Base-by-base conservation (phyloP, 2,797 vertebrate genomes). In the Esox lucius region DNA sequence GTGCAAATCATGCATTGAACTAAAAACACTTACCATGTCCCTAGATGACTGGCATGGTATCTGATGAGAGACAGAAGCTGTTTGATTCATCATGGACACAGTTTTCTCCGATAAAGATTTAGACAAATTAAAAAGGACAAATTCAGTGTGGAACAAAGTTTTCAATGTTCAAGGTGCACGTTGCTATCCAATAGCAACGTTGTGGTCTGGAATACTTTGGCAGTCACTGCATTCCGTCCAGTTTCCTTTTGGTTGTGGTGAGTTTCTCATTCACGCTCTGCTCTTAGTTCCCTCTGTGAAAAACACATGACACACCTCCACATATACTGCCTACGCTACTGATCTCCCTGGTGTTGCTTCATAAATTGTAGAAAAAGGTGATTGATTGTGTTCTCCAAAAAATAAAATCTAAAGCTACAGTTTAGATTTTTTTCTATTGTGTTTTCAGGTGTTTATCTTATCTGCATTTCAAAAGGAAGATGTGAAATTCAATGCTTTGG, bases 21-120 rank as follows among this genome's bases (percentile, higher is more conserved):
- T n/a, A 0, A 72, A 17, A 12, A 15, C n/a, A 65, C 85, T 53
- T 85, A 92, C 91, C 90, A 12, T 13, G 7, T 90, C 87, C 71
- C 87, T 91, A 31, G 33, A 24, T 6, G 90, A 78, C 66, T 90
- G 87, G 75, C 84, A 91, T 26, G 91, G 85, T 16, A 92, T 90
- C 84, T 92, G 91, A 87, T 92, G 91, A 24, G 90, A 89, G 9
- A 92, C 91, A 0, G 88, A 89, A 0, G 88, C 91, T 5, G 91
- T 92, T 85, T 92, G 91, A 76, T 92, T 91, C 91, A 92, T 92
- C 35, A 78, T 81, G 16, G 19, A 48, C n/a, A 13, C 56, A 24
- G 56, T 61, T 24, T 24, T 3, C 22, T 24, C 24, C 11, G 56
- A 24, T 24, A 1, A 4, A 61, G 56, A 61, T 26, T 2, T 59